Evolutionary conservation across 37 sponge, comb jelly and placozoan species (phyloP).

Genomic region (Tethya wilhelma): DNA sequence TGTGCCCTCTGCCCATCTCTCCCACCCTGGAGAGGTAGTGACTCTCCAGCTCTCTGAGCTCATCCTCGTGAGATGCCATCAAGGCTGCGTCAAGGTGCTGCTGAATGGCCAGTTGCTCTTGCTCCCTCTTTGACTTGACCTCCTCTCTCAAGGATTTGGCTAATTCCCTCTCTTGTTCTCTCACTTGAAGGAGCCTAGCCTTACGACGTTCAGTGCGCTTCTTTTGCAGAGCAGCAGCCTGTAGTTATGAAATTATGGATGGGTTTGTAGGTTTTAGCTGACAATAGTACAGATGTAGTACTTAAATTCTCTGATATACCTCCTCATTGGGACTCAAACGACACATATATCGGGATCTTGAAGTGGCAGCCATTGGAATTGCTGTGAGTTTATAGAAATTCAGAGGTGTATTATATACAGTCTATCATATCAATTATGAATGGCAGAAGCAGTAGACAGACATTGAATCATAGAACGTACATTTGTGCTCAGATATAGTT

Average conservation of each 20-base stretch:
- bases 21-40: slow-evolving; percentile 5
- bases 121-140: slow-evolving; percentile 11
- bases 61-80: slow-evolving; percentile 9
- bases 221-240: slow-evolving; percentile 50
- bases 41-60: slow-evolving; percentile 48
- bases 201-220: slow-evolving; percentile 51
- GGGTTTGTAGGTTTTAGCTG: neutral
- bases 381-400: too few relatives aligned
- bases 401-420: too few relatives aligned
- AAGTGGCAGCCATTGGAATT: neutral
- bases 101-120: slow-evolving; percentile 37
- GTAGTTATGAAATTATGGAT: neutral
- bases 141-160: slow-evolving; percentile 41
- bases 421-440: too few relatives aligned
- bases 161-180: slow-evolving; percentile 65
- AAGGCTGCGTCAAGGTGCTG: slow-evolving; percentile 28
- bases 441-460: too few relatives aligned
- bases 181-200: slow-evolving; percentile 60
- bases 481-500: too few relatives aligned
- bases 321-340: slow-evolving; percentile 81
- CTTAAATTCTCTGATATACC: slow-evolving; percentile 15
- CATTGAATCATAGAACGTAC: too few relatives aligned
- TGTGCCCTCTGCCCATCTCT: slow-evolving; percentile 57
- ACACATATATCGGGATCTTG: neutral
- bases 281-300: too few relatives aligned